Evolutionary conservation across 2,797 vertebrate genomes (phyloP).

Genomic region (Poeciliopsis presidionis): DNA sequence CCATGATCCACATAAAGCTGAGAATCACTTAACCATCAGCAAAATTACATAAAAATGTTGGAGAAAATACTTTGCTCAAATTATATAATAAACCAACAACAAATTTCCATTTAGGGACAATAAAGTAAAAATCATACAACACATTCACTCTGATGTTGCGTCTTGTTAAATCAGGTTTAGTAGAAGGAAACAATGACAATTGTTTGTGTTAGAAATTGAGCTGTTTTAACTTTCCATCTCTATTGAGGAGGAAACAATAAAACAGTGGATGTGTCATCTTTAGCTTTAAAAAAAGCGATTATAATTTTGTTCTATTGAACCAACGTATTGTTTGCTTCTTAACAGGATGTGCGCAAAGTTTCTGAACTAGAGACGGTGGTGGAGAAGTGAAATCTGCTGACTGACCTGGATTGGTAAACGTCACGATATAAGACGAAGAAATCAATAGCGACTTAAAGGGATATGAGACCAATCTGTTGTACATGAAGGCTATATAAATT

Average conservation of each 20-base stretch:
- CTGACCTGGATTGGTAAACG: conserved; percentile 53
- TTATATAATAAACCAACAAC: background rate
- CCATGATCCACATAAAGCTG: background rate
- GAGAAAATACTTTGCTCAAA: background rate
- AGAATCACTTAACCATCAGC: background rate
- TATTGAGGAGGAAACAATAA: background rate
- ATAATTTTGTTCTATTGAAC: background rate
- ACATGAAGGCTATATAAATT: conserved; percentile 2
- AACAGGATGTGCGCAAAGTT: conserved; percentile 72
- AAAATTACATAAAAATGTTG: background rate
- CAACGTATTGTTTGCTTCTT: background rate
- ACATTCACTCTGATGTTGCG: background rate
- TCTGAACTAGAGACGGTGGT: conserved; percentile 84
- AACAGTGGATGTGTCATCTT: background rate
- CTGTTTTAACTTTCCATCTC: background rate
- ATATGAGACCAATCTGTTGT: background rate
- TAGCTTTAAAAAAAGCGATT: background rate
- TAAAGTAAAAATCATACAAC: background rate
- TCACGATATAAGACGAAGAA: conserved; percentile 47
- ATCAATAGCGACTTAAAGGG: background rate
- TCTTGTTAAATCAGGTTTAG: background rate
- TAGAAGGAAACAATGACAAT: background rate
- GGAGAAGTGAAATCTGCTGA: conserved; percentile 85
- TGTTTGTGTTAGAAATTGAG: background rate
- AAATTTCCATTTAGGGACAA: background rate